Evolutionary conservation across 2,888 invertebrate genomes (phyloP).

Genomic region (Deladenus siricidicola): DNA sequence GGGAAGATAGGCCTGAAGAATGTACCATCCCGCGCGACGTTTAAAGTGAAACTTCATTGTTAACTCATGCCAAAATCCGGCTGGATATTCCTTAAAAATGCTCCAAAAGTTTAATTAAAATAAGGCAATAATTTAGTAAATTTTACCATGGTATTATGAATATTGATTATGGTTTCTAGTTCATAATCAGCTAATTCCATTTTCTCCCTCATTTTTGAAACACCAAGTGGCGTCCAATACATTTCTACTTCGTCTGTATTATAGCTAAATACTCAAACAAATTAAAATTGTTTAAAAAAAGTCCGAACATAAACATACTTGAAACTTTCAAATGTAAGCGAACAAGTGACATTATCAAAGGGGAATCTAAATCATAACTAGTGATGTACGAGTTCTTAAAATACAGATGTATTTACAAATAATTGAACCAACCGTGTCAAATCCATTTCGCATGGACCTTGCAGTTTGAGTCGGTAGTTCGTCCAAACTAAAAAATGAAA

Average conservation of each 20-base stretch:
- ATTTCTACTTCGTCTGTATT: conserved; percentile 53
- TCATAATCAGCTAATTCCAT: conserved; percentile 54
- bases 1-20: conserved; percentile 46
- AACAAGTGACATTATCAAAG: conserved; percentile 53
- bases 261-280: conserved; percentile 35
- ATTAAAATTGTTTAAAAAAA: neutral
- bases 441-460: conserved; percentile 52
- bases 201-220: conserved; percentile 49
- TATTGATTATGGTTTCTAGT: conserved; percentile 39
- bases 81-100: conserved; percentile 44
- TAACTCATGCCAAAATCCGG: conserved; percentile 53
- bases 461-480: conserved; percentile 51
- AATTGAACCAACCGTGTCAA: conserved; percentile 32
- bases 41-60: conserved; percentile 52
- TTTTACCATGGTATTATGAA: conserved; percentile 42
- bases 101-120: neutral
- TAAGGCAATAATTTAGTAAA: neutral
- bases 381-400: no score
- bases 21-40: conserved; percentile 48
- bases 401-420: no score
- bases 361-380: conserved; percentile 47
- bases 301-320: conserved; percentile 35
- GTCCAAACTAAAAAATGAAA: conserved; percentile 43
- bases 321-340: conserved; percentile 53
- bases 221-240: conserved; percentile 47